A percentile compares a stretch with the other conserved stretches of the same genome.
These are phyloP conservation scores for Diplodus puntazzo DNA, from an alignment of 2,797 vertebrate genomes.

Conservation along the genomic window DNA sequence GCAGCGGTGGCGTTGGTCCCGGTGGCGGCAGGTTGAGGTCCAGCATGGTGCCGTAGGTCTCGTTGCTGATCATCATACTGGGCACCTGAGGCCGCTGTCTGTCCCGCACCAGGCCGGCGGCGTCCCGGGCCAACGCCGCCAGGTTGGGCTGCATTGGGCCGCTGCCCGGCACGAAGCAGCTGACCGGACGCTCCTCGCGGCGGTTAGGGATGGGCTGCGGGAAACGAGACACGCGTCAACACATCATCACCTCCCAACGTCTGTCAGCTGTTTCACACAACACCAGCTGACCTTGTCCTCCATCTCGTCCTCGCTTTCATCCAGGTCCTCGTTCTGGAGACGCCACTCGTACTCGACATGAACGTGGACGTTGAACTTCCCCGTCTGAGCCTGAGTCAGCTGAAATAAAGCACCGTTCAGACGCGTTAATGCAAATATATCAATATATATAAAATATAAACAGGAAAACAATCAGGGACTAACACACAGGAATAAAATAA, in stretches of 20 bases:
- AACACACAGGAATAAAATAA: no score
- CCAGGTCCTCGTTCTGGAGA: slow-evolving; percentile 93
- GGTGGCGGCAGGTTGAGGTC: slow-evolving; percentile 81
- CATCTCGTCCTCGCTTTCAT: slow-evolving; percentile 96
- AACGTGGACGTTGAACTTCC: slow-evolving; percentile 96
- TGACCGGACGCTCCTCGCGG: slow-evolving; percentile 94
- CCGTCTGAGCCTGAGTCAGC: slow-evolving; percentile 93
- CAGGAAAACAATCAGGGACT: no score
- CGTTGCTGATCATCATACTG: slow-evolving; percentile 91
- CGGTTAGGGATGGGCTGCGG: slow-evolving; percentile 92
- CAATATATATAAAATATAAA: no score
- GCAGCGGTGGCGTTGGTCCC: slow-evolving; percentile 86
- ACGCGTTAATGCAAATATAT: no score
- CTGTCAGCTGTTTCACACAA: accelerated
- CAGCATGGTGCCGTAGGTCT: slow-evolving; percentile 94
- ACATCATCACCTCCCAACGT: accelerated
- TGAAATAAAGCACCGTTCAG: slow-evolving; percentile 57
- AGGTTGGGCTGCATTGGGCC: slow-evolving; percentile 84
- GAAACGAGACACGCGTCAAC: background rate
- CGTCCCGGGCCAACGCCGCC: slow-evolving; percentile 88
- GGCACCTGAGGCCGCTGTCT: slow-evolving; percentile 89
- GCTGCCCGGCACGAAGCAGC: slow-evolving; percentile 87
- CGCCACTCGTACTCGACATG: slow-evolving; percentile 98
- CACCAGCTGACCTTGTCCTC: slow-evolving; percentile 90
- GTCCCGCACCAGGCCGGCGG: slow-evolving; percentile 86